These are phyloP conservation scores for Oncopodura yosiiana DNA, from an alignment of 1,140 invertebrate genomes.

Conservation along the genomic window DNA sequence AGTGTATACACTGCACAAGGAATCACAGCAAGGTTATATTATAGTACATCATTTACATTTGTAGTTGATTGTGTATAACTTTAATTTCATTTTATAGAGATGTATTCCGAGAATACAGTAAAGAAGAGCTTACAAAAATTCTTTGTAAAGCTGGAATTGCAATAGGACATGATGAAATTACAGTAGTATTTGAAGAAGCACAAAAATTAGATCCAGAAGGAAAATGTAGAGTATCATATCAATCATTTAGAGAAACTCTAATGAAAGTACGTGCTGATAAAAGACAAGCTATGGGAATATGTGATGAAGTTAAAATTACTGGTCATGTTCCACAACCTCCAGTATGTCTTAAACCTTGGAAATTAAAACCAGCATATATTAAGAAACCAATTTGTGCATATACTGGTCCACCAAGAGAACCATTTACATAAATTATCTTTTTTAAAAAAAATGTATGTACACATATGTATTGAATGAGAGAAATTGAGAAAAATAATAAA, in stretches of 20 bases:
- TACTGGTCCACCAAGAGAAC: too few relatives aligned
- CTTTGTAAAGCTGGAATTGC: slow-evolving; percentile 24
- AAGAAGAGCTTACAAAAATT: slow-evolving; percentile 21
- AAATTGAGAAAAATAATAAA: too few relatives aligned
- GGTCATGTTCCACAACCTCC: too few relatives aligned
- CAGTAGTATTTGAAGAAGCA: slow-evolving; percentile 27
- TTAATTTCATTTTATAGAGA: not conserved
- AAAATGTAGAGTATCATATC: slow-evolving; percentile 25
- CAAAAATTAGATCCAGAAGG: slow-evolving; percentile 28
- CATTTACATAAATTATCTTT: too few relatives aligned
- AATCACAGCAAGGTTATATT: slow-evolving; percentile 29
- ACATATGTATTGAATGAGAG: too few relatives aligned
- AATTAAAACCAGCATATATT: too few relatives aligned
- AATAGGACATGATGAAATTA: slow-evolving; percentile 27
- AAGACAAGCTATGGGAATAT: not conserved
- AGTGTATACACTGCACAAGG: slow-evolving; percentile 30
- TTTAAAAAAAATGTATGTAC: too few relatives aligned
- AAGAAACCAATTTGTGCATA: too few relatives aligned
- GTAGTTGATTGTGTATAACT: not conserved
- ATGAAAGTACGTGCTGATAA: slow-evolving; percentile 10
- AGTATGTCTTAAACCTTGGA: too few relatives aligned
- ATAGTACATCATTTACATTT: slow-evolving; percentile 7
- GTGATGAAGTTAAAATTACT: not conserved
- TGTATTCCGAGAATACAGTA: slow-evolving; percentile 13
- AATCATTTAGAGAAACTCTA: slow-evolving; percentile 34